Base-by-base conservation (phyloP, 2,888 invertebrate species). In the Cryptus armator region DNA sequence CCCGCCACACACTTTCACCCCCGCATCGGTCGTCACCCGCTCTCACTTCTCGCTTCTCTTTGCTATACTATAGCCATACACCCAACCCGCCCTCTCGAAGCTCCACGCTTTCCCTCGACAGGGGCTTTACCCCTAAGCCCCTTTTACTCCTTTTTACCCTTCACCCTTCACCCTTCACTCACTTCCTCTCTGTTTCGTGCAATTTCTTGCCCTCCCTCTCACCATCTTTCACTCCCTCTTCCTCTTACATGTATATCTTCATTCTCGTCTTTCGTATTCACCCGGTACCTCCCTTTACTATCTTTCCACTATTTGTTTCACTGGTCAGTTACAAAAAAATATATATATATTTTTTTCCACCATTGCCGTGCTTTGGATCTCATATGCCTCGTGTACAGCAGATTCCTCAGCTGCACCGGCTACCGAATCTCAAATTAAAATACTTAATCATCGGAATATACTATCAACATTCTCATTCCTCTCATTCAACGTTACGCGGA, bases 1-100 rank as follows among this genome's bases (percentile, higher is more conserved):
- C 90, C 91, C 91, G 90, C 89, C 84, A 86, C 89, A 87, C 89
- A 86, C 90, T 85, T 87, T 78, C 87, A 70, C 82, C 86, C 87
- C 86, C 79, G 66, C 75, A 78, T 74, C 80, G 71, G 74, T 72
- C 71, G 67, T 56, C 75, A 75, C 82, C 75, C 70, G 66, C 70
- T 76, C 79, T 78, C 86, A 68, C 84, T 83, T 80, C 83, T 84
- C 78, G 66, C 74, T 66, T 59, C 44, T 64, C 77, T 68, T 44
- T 46, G 59, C 59, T 81, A 51, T 66, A 5, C n/a, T 5, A 2
- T 14, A 48, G 44, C 82, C 62, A 74, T 72, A 46, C 66, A 64
- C 81, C 72, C 64, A 48, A 59, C 43, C 43, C 44, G 29, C 67
- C 53, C 56, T 56, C 75, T 43, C 78, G 48, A 79, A 76, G 76